Evolutionary conservation across 2,113 vertebrate species (phyloP).

Genomic region (Cyanistes caeruleus): DNA sequence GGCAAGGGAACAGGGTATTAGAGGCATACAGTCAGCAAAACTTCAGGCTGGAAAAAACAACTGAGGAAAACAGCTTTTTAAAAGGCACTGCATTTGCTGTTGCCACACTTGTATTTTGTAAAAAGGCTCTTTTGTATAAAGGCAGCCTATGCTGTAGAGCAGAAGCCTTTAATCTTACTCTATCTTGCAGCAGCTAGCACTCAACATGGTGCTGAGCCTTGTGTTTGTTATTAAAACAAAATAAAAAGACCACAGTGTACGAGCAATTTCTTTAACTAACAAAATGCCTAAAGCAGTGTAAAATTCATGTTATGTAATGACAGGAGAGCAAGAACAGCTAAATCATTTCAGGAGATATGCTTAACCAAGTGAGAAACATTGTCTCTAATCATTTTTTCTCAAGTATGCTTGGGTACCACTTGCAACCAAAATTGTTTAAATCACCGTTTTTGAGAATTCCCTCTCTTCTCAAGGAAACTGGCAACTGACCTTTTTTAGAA

Average conservation of each 20-base stretch:
- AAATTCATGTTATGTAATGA: constrained; percentile 48
- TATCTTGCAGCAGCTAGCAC: not conserved
- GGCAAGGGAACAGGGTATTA: not conserved
- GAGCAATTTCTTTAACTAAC: not conserved
- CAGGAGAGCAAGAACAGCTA: constrained; percentile 48
- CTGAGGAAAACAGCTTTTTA: not conserved
- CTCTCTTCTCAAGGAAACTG: not conserved
- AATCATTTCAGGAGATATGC: constrained; percentile 42
- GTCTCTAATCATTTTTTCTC: constrained; percentile 20
- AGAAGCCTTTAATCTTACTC: constrained; percentile 22
- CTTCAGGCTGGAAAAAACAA: not conserved
- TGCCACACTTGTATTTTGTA: not conserved
- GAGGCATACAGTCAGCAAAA: not conserved
- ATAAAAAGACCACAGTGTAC: not conserved
- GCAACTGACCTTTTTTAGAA: not conserved
- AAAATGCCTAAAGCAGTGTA: constrained; percentile 36
- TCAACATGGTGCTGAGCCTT: not conserved
- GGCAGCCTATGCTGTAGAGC: not conserved
- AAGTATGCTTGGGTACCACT: not conserved
- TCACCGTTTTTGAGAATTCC: not conserved
- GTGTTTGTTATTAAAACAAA: not conserved
- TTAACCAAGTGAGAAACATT: constrained; percentile 50
- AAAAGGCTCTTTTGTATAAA: not conserved
- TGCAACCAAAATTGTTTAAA: not conserved
- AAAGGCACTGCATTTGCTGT: not conserved